A percentile compares a stretch with the other conserved stretches of the same genome.
Evolutionary conservation across 2,888 invertebrate species (phyloP).

Genomic region (Tachina fera): DNA sequence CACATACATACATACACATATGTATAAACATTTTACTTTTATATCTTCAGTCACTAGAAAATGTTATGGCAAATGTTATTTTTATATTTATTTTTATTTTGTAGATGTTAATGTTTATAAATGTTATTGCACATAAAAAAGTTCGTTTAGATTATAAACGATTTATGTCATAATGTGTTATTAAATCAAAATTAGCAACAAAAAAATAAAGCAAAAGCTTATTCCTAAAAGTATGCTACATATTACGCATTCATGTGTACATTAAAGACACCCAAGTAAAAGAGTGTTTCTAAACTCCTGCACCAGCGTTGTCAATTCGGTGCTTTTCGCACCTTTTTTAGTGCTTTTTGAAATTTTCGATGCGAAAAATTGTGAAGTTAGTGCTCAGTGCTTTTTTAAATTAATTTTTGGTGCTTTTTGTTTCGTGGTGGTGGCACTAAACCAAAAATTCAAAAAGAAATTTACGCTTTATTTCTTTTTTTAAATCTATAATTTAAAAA

Average conservation of each 20-base stretch:
- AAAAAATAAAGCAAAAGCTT: conserved; percentile 69
- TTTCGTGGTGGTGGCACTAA: too few species aligned
- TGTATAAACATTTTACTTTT: neutral
- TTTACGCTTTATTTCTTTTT: too few species aligned
- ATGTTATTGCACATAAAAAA: conserved; percentile 42
- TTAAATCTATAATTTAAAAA: too few species aligned
- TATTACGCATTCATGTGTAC: conserved; percentile 12
- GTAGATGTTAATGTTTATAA: neutral
- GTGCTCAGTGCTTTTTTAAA: too few species aligned
- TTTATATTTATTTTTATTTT: conserved; percentile 17
- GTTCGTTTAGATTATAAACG: conserved; percentile 75
- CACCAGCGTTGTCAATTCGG: too few species aligned
- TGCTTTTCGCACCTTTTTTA: too few species aligned
- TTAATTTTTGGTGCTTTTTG: too few species aligned
- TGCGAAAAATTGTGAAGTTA: too few species aligned
- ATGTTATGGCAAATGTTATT: conserved; percentile 34
- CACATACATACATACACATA: neutral
- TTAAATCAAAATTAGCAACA: conserved; percentile 78
- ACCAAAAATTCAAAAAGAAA: too few species aligned
- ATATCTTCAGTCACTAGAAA: conserved; percentile 51
- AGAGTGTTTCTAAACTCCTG: too few species aligned
- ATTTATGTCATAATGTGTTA: conserved; percentile 79
- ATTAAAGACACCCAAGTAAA: neutral
- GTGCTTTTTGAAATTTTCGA: too few species aligned
- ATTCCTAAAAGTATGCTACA: conserved; percentile 58